Evolutionary conservation across 1,140 invertebrate genomes (phyloP), one percentile per base, ranked within the genome.

Genomic region (Bicyclus anynana): DNA sequence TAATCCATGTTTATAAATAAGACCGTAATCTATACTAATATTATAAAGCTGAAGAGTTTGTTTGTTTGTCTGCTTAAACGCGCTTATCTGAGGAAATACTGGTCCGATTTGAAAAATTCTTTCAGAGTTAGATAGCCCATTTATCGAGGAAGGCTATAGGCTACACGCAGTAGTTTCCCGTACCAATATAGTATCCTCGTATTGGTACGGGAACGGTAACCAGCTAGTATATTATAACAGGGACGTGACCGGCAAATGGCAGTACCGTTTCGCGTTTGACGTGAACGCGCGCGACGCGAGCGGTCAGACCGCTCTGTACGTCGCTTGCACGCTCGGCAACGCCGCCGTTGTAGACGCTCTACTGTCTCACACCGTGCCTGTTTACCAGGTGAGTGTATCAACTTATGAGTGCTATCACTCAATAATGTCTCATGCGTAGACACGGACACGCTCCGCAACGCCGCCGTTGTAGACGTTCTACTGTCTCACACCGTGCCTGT

Each of bases 201-300:
- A n/a, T n/a, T n/a, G n/a, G n/a, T n/a, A n/a, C n/a, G n/a, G n/a
- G n/a, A n/a, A n/a, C n/a, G n/a, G n/a, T n/a, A n/a, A n/a, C n/a
- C n/a, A n/a, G n/a, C n/a, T n/a, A n/a, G 1, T 27, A 9, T 14
- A 5, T 37, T n/a, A 0, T 17, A 5, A 16, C 37, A 94, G 92
- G 38, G 95, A 96, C 77, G 84, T 89, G 13, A 91, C 90, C 2
- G 93, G 93, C 16, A 91, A 94, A 44, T 96, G 93, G 90, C 95
- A 97, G 75, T 98, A 96, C 84, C 91, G 93, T 12, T 92, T 97
- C 84, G 92, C 95, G 5, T 98, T 97, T 79, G 96, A 98, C 86
- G 91, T 98, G 5, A 99, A 99, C 85, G 92, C 93, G 42, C 92
- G 94, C 60, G 97, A 99, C 86, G 94, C 94, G 0, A 95, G 95